Conservation (phyloP, 92 coral and sea anemone species). For the Chrysogorgia sp. region DNA sequence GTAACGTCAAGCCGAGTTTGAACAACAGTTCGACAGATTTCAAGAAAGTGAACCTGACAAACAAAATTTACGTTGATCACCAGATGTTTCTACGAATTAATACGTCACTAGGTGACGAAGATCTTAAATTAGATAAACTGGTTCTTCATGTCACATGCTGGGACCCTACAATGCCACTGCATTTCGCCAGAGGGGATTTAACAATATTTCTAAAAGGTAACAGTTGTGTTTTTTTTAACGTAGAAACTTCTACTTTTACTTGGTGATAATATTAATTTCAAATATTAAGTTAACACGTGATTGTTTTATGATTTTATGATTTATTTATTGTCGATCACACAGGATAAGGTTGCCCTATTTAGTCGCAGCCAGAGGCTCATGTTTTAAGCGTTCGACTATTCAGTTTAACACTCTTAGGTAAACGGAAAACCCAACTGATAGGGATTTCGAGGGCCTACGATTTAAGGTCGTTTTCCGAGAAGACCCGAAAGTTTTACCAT, state of each 20-base stretch:
- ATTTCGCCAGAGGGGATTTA: background rate
- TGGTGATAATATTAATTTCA: no score
- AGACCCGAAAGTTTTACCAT: no score
- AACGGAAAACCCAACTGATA: no score
- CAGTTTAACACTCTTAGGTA: no score
- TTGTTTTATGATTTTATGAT: no score
- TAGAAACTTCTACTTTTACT: background rate
- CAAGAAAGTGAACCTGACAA: background rate
- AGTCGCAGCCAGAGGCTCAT: no score
- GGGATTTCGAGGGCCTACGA: no score
- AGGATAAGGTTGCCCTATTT: no score
- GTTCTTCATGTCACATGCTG: constrained; percentile 4
- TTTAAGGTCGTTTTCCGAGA: no score
- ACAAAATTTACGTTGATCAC: constrained; percentile 2
- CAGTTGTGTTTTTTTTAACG: background rate
- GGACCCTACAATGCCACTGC: constrained; percentile 7
- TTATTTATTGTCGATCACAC: no score
- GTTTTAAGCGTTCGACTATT: no score
- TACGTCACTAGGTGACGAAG: constrained; percentile 5
- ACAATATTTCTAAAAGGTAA: background rate
- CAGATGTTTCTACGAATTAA: constrained; percentile 19
- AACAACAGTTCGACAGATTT: constrained; percentile 15
- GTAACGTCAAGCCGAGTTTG: constrained; percentile 10
- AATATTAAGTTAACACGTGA: no score
- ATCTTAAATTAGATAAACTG: background rate